A percentile compares a stretch with the other conserved stretches of the same genome.
These are phyloP conservation scores for Gnatocerus cornutus DNA, from an alignment of 2,888 invertebrate genomes.

Conservation along the genomic window DNA sequence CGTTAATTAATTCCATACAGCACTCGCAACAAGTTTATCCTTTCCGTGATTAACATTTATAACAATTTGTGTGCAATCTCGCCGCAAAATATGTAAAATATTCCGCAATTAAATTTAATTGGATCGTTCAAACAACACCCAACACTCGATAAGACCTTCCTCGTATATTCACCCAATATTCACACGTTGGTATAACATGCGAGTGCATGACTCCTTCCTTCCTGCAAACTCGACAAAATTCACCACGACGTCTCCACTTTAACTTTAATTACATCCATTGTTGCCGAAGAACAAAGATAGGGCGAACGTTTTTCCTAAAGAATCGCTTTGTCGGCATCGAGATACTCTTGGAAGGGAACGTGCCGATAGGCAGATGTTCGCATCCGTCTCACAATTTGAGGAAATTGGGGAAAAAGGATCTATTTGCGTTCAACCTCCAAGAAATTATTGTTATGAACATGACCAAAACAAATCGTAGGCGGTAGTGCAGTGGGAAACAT, in stretches of 20 bases:
- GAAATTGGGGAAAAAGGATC: background rate
- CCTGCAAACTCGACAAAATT: constrained; percentile 7
- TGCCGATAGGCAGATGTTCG: constrained; percentile 31
- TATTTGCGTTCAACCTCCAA: constrained; percentile 4
- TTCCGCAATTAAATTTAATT: constrained; percentile 36
- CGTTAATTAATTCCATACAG: constrained; percentile 22
- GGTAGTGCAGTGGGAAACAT: constrained; percentile 25
- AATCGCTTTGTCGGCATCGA: constrained; percentile 29
- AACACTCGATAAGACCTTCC: constrained; percentile 23
- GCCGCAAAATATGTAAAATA: constrained; percentile 26
- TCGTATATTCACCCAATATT: constrained; percentile 20
- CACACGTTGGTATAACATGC: constrained; percentile 10
- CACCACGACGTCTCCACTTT: background rate
- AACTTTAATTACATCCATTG: constrained; percentile 26
- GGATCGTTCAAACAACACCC: constrained; percentile 32
- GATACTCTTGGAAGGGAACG: constrained; percentile 18
- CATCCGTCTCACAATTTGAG: constrained; percentile 8
- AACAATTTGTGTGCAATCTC: constrained; percentile 35
- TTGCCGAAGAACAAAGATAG: constrained; percentile 20
- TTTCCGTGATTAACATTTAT: constrained; percentile 19
- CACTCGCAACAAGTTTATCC: constrained; percentile 18
- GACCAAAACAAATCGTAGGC: constrained; percentile 40
- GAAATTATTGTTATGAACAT: constrained; percentile 8
- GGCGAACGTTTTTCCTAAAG: constrained; percentile 15
- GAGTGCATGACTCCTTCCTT: constrained; percentile 9